Base-by-base conservation (phyloP, 2,888 invertebrate genomes). In the Rotaria sp. region DNA sequence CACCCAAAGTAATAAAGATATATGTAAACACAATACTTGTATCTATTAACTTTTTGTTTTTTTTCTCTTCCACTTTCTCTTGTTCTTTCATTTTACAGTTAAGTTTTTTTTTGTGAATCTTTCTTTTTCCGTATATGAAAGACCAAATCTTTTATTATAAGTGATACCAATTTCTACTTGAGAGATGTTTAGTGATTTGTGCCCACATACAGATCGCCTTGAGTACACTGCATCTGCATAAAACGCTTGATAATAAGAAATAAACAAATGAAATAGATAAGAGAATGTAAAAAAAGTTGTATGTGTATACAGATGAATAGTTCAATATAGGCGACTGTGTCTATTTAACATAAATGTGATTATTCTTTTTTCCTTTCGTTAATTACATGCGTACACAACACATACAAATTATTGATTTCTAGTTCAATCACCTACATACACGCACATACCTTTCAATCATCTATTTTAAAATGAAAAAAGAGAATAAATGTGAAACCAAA, bases 301-400 rank as follows among this genome's bases (percentile, higher is more conserved):
- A 59, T 11, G 30, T 59, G 11, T 30, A 59, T 30, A 59, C n/a
- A 59, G 59, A 30, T 11, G n/a, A n/a, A 59, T 59, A 59, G n/a
- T n/a, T n/a, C 59, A 11, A 59, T 59, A 30, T 11, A n/a, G n/a
- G 30, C 59, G n/a, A 59, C n/a, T 59, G 59, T 59, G 11, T 55
- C 24, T 59, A 59, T 59, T 59, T 59, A n/a, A n/a, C 59, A n/a
- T 13, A 59, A n/a, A 59, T 59, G 30, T n/a, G 30, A n/a, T 59
- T 30, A n/a, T 59, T 59, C n/a, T n/a, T n/a, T 59, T 59, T 59
- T 59, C 59, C 59, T n/a, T n/a, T n/a, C 59, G 59, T 59, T 59
- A n/a, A 1, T n/a, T 8, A 11, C n/a, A n/a, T n/a, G n/a, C n/a
- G 10, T 59, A n/a, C 11, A 59, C 1, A 59, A 59, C n/a, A 5